Evolutionary conservation across 1,140 invertebrate genomes (phyloP), one percentile per base, ranked within the genome.

Genomic region (Copidosoma floridanum): DNA sequence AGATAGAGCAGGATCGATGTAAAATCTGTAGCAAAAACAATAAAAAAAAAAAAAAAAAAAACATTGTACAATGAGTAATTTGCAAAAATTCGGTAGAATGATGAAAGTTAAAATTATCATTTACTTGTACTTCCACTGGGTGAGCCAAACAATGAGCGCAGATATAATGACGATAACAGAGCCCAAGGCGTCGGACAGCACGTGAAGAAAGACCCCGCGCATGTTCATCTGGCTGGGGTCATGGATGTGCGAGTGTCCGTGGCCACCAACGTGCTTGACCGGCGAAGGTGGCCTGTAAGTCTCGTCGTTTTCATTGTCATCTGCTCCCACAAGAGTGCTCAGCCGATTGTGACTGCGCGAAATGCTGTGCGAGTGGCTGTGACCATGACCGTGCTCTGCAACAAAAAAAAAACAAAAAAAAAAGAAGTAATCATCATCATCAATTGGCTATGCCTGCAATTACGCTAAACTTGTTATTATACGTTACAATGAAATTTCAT

Each of bases 131-230:
- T 89, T 71, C 88, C 91, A 95, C 3, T 94, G 82, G 0, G 93
- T 95, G 35, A 89, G 80, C 90, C 90, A 93, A 20, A 98, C 94
- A 32, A 94, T 84, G 40, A 96, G 75, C 3, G 95, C 95, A 48
- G 95, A 97, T 53, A 92, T 89, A 21, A 99, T 91, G 4, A 99
- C 98, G 74, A 99, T 96, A 0, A 99, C 89, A 2, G 97, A 99
- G 46, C 92, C 92, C 35, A 98, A 79, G 21, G 97, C 97, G 82
- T 99, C 97, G 23, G 95, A 97, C 5, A 99, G 74, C 5, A 99
- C 91, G 79, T 99, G 98, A 41, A 99, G 83, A 75, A 99, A 99
- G 1, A 98, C 97, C 16, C 95, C 96, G 47, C 91, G 85, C 92
- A 98, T 98, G 73, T 99, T 99, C 88, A 99, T 90, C 71, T 97